These are phyloP conservation scores for Rhingia campestris DNA, from an alignment of 2,888 invertebrate genomes.

Conservation along the genomic window DNA sequence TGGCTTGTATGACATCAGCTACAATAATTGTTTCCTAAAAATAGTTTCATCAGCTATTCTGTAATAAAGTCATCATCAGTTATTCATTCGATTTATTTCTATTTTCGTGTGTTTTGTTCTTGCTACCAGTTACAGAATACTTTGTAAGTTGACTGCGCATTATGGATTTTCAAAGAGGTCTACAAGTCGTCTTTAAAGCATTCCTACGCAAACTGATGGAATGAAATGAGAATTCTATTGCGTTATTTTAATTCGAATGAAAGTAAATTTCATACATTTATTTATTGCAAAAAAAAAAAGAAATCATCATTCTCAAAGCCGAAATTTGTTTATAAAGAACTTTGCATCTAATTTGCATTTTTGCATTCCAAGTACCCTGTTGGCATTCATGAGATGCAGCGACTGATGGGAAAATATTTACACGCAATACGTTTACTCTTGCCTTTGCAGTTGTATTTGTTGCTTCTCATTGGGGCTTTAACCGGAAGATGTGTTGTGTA, in stretches of 20 bases:
- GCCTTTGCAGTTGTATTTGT: not conserved
- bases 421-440: not conserved
- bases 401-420: constrained; percentile 4
- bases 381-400: not conserved
- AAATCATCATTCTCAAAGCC: not conserved
- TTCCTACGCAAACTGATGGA: not conserved
- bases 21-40: no score
- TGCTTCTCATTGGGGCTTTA: not conserved
- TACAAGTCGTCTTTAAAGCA: not conserved
- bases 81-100: not conserved
- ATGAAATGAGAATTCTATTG: not conserved
- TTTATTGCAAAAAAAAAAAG: not conserved
- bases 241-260: not conserved
- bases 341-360: not conserved
- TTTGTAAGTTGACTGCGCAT: not conserved
- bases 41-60: no score
- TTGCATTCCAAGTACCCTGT: not conserved
- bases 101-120: not conserved
- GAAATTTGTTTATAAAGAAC: not conserved
- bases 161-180: not conserved
- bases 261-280: not conserved
- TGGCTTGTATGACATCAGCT: no score
- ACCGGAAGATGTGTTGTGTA: not conserved
- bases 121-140: not conserved
- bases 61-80: not conserved